These are phyloP conservation scores for Argopecten irradians DNA, from an alignment of 1,140 invertebrate genomes.

Conservation along the genomic window DNA sequence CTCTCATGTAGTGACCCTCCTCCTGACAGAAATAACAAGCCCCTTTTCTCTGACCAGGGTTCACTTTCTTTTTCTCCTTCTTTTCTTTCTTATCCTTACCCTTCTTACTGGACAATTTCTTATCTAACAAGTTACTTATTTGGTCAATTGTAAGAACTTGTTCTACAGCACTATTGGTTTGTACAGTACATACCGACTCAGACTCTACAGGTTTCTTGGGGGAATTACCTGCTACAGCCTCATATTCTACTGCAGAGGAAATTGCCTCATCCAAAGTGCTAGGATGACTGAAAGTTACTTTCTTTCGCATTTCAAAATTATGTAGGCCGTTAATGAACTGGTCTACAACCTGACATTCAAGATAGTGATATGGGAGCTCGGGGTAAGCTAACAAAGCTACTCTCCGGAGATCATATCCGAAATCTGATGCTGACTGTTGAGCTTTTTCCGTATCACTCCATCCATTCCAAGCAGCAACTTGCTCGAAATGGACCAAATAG, in stretches of 20 bases:
- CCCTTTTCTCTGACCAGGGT: too few species aligned
- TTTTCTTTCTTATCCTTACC: too few species aligned
- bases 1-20: too few species aligned
- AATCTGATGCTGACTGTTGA: too few species aligned
- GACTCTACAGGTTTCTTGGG: background rate
- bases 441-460: too few species aligned
- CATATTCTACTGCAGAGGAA: conserved; percentile 28
- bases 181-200: background rate
- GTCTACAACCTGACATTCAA: conserved; percentile 25
- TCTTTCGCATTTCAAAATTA: conserved; percentile 11
- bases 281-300: conserved; percentile 34
- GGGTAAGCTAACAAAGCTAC: too few species aligned
- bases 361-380: background rate
- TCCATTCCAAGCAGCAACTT: too few species aligned
- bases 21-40: too few species aligned
- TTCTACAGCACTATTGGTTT: too few species aligned
- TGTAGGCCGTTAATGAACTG: conserved; percentile 38
- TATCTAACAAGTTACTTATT: background rate
- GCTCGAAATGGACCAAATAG: too few species aligned
- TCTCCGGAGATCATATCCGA: too few species aligned
- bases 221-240: conserved; percentile 2
- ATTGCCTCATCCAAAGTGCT: conserved; percentile 29
- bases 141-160: background rate
- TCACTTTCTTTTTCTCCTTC: too few species aligned
- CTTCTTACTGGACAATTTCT: background rate